A percentile compares a stretch with the other conserved stretches of the same genome.
phyloP scores from a whole-genome alignment of 2,888 invertebrate species.

The Drosophila limbata region DNA sequence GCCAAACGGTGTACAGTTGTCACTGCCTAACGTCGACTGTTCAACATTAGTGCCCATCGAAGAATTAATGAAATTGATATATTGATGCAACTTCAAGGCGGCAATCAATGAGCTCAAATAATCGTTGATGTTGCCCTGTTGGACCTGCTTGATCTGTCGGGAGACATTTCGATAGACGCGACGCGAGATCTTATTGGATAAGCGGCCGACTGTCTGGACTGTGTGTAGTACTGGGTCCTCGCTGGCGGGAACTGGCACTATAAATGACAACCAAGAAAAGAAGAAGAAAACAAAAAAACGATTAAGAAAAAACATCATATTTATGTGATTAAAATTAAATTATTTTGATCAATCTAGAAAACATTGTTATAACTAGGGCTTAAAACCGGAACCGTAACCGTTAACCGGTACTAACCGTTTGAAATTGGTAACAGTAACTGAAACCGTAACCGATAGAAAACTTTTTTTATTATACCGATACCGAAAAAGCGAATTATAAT shows the following conservation, averaged over 20 bases:
- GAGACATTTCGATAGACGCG: slow-evolving; percentile 90
- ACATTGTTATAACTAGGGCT: too few species aligned
- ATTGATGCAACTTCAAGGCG: slow-evolving; percentile 86
- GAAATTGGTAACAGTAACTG: too few species aligned
- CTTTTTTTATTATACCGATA: too few species aligned
- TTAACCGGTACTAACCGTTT: too few species aligned
- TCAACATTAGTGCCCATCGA: slow-evolving; percentile 84
- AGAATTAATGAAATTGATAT: slow-evolving; percentile 85
- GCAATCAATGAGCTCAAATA: slow-evolving; percentile 86
- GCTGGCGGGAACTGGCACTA: slow-evolving; percentile 87
- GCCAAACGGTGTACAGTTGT: slow-evolving; percentile 61
- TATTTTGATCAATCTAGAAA: too few species aligned
- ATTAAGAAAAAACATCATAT: too few species aligned
- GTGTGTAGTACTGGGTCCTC: slow-evolving; percentile 90
- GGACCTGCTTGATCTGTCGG: slow-evolving; percentile 87
- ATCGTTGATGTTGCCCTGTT: slow-evolving; percentile 86
- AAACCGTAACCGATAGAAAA: too few species aligned
- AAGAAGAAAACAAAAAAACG: neutral
- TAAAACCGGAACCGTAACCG: too few species aligned
- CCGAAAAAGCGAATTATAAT: too few species aligned
- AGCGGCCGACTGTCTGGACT: slow-evolving; percentile 90
- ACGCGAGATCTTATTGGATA: slow-evolving; percentile 90
- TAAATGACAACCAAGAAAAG: slow-evolving; percentile 55
- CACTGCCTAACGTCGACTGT: slow-evolving; percentile 70
- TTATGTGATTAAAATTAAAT: too few species aligned